Base-by-base conservation (phyloP, 2,113 vertebrate genomes). In the Oryzias melastigma region DNA sequence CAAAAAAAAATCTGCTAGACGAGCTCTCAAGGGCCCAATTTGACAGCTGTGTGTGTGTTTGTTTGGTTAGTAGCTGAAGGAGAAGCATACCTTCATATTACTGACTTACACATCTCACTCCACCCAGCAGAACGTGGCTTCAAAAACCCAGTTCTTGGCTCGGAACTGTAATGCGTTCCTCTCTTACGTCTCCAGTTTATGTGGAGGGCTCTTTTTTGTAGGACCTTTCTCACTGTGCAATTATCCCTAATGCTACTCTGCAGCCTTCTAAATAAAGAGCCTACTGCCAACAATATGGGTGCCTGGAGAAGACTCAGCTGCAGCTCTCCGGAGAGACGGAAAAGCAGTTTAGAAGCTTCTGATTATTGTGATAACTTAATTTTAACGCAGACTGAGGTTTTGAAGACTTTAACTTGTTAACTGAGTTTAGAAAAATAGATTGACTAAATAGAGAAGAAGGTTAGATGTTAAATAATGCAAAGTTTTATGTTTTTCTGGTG, bases 171-270 rank as follows among this genome's bases (percentile, higher is more conserved):
- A 51, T 71, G 71, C 66, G 66, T 70, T 75, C 68, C 59, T 78
- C 56, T 82, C 78, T 76, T 71, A 70, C 70, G 78, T 81, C 71
- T 80, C 70, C 71, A 75, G 78, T 88, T 88, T 87, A 86, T 88
- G 85, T 77, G 77, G 81, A 87, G 75, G 76, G 71, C 79, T 88
- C 81, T 84, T 87, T 81, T 35, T 79, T 83, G 87, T 88, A 87
- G 79, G 85, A 82, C 82, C 81, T 86, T 89, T 84, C 83, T 89
- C 72, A 89, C 89, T 84, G 50, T 91, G 84, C 86, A 92, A 93
- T 93, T 93, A 92, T 93, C 84, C 88, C 92, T 91, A 93, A 91
- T 91, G 88, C 87, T 90, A 90, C 90, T 88, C 90, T 85, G 79
- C 84, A 89, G 86, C 68, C 82, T 85, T 90, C 91, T 90, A 91